These are phyloP conservation scores for Anoplolepis gracilipes DNA, from an alignment of 1,140 invertebrate genomes.

Conservation along the genomic window DNA sequence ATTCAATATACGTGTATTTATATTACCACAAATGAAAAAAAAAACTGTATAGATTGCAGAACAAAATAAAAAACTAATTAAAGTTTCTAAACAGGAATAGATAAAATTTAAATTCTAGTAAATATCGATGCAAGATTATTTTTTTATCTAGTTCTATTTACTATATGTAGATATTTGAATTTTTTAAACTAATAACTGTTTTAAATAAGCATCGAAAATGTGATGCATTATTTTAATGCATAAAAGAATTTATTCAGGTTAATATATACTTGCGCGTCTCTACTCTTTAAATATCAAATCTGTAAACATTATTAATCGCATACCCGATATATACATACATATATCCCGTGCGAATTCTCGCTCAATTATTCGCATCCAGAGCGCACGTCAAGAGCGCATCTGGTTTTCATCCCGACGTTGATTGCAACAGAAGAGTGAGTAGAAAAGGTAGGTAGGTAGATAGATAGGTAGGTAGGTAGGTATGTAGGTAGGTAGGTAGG, in stretches of 20 bases:
- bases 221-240: too few relatives aligned
- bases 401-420: constrained; percentile 21
- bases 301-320: constrained; percentile 1
- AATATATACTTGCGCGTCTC: too few relatives aligned
- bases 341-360: neutral
- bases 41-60: neutral
- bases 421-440: constrained; percentile 15
- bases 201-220: too few relatives aligned
- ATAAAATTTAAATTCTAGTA: neutral
- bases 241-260: too few relatives aligned
- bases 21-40: neutral
- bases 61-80: neutral
- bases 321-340: too few relatives aligned
- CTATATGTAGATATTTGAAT: too few relatives aligned
- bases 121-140: too few relatives aligned
- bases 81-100: neutral
- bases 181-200: too few relatives aligned
- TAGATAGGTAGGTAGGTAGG: neutral
- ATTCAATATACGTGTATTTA: neutral
- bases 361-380: constrained; percentile 6
- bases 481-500: neutral
- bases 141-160: too few relatives aligned
- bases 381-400: neutral
- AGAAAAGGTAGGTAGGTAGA: constrained; percentile 1
- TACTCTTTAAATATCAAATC: neutral